Evolutionary conservation across 2,113 vertebrate genomes (phyloP).

Genomic region (pig (Sus scrofa)): T2T-Sscrofa CM000812.6:23050001-23050500

Average conservation of each 20-base stretch:
- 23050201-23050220: conserved; percentile 75
- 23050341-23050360: conserved; percentile 64
- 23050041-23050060: conserved; percentile 3
- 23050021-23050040: conserved; percentile 33
- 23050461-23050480: background rate
- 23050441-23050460: conserved; percentile 35
- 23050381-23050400: conserved; percentile 49
- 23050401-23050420: conserved; percentile 58
- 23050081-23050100: conserved; percentile 67
- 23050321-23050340: conserved; percentile 36
- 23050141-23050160: conserved; percentile 63
- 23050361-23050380: conserved; percentile 65
- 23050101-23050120: conserved; percentile 73
- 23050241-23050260: conserved; percentile 70
- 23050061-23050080: conserved; percentile 51
- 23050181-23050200: conserved; percentile 76
- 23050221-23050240: conserved; percentile 76
- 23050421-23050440: conserved; percentile 33
- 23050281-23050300: conserved; percentile 64
- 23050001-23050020: background rate
- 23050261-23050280: conserved; percentile 70
- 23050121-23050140: conserved; percentile 51
- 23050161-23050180: conserved; percentile 65
- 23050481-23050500: background rate
- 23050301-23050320: conserved; percentile 76